phyloP scores from a whole-genome alignment of 1,140 invertebrate genomes.

The Orchestia grillus region DNA sequence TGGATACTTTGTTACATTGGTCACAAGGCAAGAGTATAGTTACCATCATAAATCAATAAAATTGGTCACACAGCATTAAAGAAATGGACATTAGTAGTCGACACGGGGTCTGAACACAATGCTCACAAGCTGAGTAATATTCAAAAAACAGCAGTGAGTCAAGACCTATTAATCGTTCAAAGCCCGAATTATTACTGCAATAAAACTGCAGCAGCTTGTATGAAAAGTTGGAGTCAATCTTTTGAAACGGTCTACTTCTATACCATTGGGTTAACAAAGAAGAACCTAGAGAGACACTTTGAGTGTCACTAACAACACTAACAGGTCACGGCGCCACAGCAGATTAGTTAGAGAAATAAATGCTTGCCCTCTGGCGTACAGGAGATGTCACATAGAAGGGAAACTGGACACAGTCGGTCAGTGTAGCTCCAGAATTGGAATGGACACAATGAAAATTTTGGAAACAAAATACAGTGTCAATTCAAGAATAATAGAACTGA shows the following conservation, averaged over 20 bases:
- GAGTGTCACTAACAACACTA: not conserved
- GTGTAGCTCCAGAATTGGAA: not conserved
- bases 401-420: not conserved
- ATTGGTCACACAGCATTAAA: not conserved
- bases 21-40: not conserved
- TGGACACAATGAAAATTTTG: not conserved
- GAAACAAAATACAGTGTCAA: not conserved
- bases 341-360: not conserved
- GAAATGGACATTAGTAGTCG: not conserved
- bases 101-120: not conserved
- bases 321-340: not conserved
- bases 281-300: not conserved
- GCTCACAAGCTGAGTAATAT: no score
- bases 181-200: no score
- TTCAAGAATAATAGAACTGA: no score
- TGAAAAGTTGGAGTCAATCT: no score
- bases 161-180: not conserved
- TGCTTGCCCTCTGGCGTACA: not conserved
- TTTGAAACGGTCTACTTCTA: no score
- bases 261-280: not conserved
- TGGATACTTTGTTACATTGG: not conserved
- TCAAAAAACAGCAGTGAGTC: not conserved
- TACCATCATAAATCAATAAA: not conserved
- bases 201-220: no score
- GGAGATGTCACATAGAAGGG: not conserved